Evolutionary conservation across 1,140 invertebrate genomes (phyloP).

Genomic region (Drosophila asahinai): DNA sequence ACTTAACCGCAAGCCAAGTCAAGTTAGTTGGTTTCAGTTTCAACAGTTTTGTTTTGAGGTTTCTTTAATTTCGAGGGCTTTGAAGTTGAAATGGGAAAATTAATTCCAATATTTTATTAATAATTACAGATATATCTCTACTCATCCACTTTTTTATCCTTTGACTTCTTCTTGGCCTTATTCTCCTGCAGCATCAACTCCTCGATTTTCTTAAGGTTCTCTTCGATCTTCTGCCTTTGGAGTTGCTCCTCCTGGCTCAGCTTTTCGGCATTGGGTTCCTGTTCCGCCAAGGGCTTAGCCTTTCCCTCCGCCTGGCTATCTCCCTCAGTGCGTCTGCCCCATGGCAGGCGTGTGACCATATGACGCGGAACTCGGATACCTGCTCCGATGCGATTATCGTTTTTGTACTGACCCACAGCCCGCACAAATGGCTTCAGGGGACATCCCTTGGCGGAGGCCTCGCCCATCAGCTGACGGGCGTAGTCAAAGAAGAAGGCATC

Average conservation of each 20-base stretch:
- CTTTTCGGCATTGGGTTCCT: slow-evolving; percentile 31
- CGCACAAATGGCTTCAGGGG: slow-evolving; percentile 66
- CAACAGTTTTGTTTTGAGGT: slow-evolving; percentile 38
- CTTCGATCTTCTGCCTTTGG: slow-evolving; percentile 23
- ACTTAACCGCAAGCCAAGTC: slow-evolving; percentile 26
- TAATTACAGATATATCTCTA: not conserved
- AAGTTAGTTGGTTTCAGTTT: slow-evolving; percentile 24
- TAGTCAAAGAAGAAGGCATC: slow-evolving; percentile 69
- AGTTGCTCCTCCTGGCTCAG: slow-evolving; percentile 12
- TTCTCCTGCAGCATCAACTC: slow-evolving; percentile 38
- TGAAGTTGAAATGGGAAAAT: not conserved
- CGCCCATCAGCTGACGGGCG: slow-evolving; percentile 59
- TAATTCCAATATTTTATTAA: not conserved
- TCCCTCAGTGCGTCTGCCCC: slow-evolving; percentile 61
- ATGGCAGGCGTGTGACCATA: slow-evolving; percentile 56
- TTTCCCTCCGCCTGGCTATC: slow-evolving; percentile 42
- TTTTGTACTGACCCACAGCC: slow-evolving; percentile 58
- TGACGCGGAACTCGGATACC: slow-evolving; percentile 50
- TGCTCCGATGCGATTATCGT: slow-evolving; percentile 60
- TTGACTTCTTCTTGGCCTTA: slow-evolving; percentile 6
- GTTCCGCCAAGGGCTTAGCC: not conserved
- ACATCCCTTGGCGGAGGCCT: slow-evolving; percentile 47
- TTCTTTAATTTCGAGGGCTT: slow-evolving; percentile 9
- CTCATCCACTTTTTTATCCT: not conserved
- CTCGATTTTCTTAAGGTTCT: slow-evolving; percentile 64